Conservation (phyloP, 2,113 vertebrate genomes). For the Asarcornis scutulata region DNA sequence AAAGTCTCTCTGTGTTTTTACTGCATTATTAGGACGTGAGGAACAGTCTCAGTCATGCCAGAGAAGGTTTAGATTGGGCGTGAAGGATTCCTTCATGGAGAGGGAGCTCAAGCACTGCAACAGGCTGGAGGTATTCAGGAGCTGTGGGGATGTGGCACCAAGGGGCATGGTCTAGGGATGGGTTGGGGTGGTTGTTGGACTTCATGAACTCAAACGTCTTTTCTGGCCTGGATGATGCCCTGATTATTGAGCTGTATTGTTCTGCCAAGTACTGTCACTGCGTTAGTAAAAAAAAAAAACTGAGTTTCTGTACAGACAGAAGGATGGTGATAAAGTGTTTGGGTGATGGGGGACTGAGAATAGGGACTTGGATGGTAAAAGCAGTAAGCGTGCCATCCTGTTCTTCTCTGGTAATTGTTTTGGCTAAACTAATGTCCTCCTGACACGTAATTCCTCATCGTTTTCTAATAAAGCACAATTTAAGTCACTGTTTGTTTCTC, state of each 20-base stretch:
- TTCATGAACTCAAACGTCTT: background rate
- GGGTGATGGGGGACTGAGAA: background rate
- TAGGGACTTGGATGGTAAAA: background rate
- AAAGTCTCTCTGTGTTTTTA: background rate
- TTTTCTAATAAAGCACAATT: background rate
- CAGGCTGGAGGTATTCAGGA: background rate
- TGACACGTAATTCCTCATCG: background rate
- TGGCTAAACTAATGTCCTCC: background rate
- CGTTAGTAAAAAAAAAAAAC: background rate
- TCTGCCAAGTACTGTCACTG: background rate
- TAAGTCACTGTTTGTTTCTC: background rate
- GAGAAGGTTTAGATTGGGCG: background rate
- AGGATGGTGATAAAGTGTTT: background rate
- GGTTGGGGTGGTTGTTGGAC: background rate
- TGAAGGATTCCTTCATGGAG: background rate
- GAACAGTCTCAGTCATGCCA: background rate
- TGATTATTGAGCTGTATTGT: background rate
- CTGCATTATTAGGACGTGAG: background rate
- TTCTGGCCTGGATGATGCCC: background rate
- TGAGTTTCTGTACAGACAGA: background rate
- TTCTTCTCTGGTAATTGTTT: constrained; percentile 18
- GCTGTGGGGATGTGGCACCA: background rate
- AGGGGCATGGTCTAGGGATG: background rate
- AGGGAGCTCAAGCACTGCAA: background rate
- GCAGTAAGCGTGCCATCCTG: background rate